phyloP scores from a whole-genome alignment of 2,797 vertebrate species.

The Scolopax rusticola region DNA sequence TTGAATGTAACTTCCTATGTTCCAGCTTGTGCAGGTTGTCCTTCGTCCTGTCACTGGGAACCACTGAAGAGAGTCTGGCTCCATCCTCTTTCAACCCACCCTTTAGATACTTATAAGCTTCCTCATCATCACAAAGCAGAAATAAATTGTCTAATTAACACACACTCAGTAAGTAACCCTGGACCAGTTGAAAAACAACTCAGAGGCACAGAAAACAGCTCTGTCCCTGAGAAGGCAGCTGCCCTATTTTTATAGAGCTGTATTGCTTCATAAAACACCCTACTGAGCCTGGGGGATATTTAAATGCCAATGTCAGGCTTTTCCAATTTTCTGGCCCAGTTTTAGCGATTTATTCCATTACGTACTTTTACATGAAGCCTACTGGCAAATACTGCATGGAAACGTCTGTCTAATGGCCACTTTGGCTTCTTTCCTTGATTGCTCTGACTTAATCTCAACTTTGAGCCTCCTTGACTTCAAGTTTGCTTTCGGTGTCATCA shows the following conservation, averaged over 20 bases:
- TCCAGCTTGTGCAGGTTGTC: no score
- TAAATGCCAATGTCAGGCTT: constrained; percentile 11
- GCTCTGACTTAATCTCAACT: background rate
- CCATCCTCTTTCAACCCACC: no score
- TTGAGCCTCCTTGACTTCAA: background rate
- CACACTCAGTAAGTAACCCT: background rate
- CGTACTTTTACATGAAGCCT: background rate
- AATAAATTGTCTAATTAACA: background rate
- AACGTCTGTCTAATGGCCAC: background rate
- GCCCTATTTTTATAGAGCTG: constrained; percentile 22
- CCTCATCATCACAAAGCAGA: background rate
- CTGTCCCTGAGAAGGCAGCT: background rate
- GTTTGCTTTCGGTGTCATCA: constrained; percentile 34
- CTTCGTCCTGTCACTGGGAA: no score
- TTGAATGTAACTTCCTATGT: no score
- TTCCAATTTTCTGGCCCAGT: constrained; percentile 22
- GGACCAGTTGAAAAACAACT: constrained; percentile 23
- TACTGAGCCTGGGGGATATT: background rate
- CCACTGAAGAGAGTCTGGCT: no score
- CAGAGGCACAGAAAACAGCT: background rate
- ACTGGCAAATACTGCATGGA: background rate
- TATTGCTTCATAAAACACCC: constrained; percentile 38
- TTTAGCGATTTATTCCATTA: constrained; percentile 16
- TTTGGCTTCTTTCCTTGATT: background rate
- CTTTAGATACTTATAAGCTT: background rate